Evolutionary conservation across 1,140 invertebrate species (phyloP), one percentile per base, ranked within the genome.

Genomic region (Brachionus koreanus): DNA sequence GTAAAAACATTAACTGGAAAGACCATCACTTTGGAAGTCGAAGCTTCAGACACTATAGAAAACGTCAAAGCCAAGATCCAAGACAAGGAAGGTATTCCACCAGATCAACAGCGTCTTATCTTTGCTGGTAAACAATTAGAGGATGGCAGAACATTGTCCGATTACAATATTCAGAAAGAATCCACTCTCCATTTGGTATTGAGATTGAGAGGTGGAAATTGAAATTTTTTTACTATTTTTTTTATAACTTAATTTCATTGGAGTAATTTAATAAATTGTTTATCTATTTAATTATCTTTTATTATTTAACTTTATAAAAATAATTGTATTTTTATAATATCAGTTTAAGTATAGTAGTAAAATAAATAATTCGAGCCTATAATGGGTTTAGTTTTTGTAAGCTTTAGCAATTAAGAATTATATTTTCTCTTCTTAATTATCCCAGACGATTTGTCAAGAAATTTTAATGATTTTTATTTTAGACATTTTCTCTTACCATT

Each of bases 51-150:
- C 37, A 83, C 82, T 9, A 83, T 83, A 39, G 94, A 95, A 89
- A 94, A 96, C 93, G 94, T 96, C 1, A 96, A 96, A 88, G 92
- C 93, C 19, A 95, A 95, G 87, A 95, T 96, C 86, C 93, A 95
- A 88, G 92, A 92, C 83, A 91, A 91, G 83, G 91, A 91, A 86
- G 94, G 87, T 7, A 83, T 83, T 12, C 82, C 82, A 9, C 82
- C 82, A 42, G 82, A 83, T 75, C 82, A 83, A 76, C 82, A 83
- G 29, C 37, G 83, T 33, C 67, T 88, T 1, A 87, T 88, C 13
- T 88, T 88, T 83, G 86, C 88, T 69, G 88, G 88, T 9, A 88
- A 89, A 83, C 88, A 89, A 52, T 81, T 90, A 1, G 88, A 88
- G 87, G 91, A 92, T 88, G 92, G 91, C 2, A 89, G 91, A 6